These are phyloP conservation scores for Notolabrus celidotus DNA, from an alignment of 2,797 vertebrate genomes.

Conservation along the genomic window DNA sequence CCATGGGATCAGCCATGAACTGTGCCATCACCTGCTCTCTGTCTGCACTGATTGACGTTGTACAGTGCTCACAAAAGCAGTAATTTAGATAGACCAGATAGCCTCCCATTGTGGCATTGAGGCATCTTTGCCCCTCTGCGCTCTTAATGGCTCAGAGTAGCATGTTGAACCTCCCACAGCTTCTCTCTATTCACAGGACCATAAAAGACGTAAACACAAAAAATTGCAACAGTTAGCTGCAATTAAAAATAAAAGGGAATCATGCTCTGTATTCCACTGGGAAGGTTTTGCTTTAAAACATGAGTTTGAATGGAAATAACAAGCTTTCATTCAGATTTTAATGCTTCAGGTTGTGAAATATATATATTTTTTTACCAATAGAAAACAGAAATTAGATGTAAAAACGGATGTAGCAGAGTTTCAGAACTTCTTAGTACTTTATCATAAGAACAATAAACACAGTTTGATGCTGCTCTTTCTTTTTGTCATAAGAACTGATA, in stretches of 20 bases:
- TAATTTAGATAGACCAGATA: slow-evolving; percentile 55
- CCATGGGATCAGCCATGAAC: slow-evolving; percentile 11
- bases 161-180: slow-evolving; percentile 24
- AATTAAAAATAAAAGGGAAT: slow-evolving; percentile 28
- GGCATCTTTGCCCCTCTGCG: slow-evolving; percentile 53
- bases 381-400: too few relatives aligned
- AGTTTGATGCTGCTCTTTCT: slow-evolving; percentile 12
- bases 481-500: slow-evolving; percentile 19
- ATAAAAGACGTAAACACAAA: slow-evolving; percentile 21
- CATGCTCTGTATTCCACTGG: not conserved
- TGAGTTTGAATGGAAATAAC: slow-evolving; percentile 13
- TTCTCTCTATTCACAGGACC: slow-evolving; percentile 38
- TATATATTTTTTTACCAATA: not conserved
- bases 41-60: slow-evolving; percentile 60
- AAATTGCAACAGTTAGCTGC: slow-evolving; percentile 32
- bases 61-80: slow-evolving; percentile 63
- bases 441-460: slow-evolving; percentile 4
- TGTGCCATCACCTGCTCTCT: slow-evolving; percentile 66
- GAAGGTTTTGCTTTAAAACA: slow-evolving; percentile 13
- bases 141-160: slow-evolving; percentile 60
- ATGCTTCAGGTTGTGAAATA: slow-evolving; percentile 11
- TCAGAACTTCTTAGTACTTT: not conserved
- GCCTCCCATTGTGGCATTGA: slow-evolving; percentile 61
- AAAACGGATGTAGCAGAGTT: not conserved
- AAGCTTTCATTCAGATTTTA: slow-evolving; percentile 11